Evolutionary conservation across 2,113 vertebrate species (phyloP).

Genomic region (Cyphomyrus plagiostoma): DNA sequence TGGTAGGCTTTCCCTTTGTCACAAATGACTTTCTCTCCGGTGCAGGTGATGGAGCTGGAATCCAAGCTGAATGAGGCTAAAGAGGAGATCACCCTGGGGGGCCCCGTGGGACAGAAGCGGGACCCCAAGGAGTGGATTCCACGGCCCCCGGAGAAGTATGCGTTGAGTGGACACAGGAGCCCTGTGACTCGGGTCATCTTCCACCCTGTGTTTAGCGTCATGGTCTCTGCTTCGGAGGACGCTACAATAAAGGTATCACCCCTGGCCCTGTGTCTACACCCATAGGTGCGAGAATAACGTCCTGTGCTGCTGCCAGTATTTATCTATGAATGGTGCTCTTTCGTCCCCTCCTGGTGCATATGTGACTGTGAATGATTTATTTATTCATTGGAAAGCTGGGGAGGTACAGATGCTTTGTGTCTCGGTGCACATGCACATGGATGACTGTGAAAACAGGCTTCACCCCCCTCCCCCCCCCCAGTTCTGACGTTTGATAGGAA

Average conservation of each 20-base stretch:
- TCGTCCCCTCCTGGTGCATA: neutral
- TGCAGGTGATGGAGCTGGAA: constrained; percentile 97
- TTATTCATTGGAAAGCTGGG: neutral
- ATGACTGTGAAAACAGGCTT: neutral
- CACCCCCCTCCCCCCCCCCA: neutral
- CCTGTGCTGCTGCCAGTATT: neutral
- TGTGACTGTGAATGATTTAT: neutral
- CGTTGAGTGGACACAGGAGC: constrained; percentile 91
- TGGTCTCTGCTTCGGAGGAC: constrained; percentile 98
- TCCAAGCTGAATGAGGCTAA: constrained; percentile 98
- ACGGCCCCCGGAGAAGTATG: constrained; percentile 93
- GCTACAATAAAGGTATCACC: constrained; percentile 90
- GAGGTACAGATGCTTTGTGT: neutral
- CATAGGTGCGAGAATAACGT: neutral
- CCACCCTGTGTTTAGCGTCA: constrained; percentile 97
- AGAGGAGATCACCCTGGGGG: constrained; percentile 95
- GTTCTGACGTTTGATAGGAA: constrained; percentile 1
- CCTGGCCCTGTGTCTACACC: neutral
- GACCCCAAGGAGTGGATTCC: constrained; percentile 99
- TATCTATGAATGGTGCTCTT: neutral
- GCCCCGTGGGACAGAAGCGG: constrained; percentile 87
- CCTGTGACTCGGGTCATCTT: constrained; percentile 97
- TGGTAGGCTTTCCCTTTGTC: neutral
- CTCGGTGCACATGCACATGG: neutral
- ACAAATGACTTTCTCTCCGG: neutral